These are phyloP conservation scores for Machaerirhynchus nigripectus DNA, from an alignment of 2,113 vertebrate genomes.

Conservation along the genomic window DNA sequence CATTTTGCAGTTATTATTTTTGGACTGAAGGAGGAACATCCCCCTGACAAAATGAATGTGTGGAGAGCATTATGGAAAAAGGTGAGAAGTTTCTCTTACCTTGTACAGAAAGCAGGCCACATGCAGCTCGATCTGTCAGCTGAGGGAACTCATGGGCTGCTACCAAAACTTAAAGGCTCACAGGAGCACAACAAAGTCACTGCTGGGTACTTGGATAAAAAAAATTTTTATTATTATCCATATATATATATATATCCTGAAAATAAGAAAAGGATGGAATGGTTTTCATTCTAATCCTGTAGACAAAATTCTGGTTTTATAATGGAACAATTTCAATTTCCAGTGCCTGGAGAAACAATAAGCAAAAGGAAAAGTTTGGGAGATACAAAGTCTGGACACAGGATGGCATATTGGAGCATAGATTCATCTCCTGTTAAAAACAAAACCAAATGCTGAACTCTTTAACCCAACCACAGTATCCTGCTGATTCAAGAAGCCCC, in stretches of 20 bases:
- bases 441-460: slow-evolving; percentile 35
- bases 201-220: neutral
- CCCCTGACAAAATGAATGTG: neutral
- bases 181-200: neutral
- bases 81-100: neutral
- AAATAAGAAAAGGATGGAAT: neutral
- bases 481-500: neutral
- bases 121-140: neutral
- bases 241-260: neutral
- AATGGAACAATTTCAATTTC: neutral
- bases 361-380: neutral
- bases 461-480: neutral
- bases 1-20: neutral
- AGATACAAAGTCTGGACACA: neutral
- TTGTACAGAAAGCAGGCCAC: rapidly evolving
- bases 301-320: neutral
- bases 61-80: neutral
- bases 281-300: neutral
- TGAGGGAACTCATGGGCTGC: neutral
- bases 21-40: neutral
- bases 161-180: neutral
- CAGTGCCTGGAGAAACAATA: neutral
- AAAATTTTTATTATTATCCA: neutral
- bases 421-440: neutral
- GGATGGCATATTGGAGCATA: neutral